These are phyloP conservation scores for Leptobrachium ailaonicum DNA, from an alignment of 2,113 vertebrate genomes.

Conservation along the genomic window DNA sequence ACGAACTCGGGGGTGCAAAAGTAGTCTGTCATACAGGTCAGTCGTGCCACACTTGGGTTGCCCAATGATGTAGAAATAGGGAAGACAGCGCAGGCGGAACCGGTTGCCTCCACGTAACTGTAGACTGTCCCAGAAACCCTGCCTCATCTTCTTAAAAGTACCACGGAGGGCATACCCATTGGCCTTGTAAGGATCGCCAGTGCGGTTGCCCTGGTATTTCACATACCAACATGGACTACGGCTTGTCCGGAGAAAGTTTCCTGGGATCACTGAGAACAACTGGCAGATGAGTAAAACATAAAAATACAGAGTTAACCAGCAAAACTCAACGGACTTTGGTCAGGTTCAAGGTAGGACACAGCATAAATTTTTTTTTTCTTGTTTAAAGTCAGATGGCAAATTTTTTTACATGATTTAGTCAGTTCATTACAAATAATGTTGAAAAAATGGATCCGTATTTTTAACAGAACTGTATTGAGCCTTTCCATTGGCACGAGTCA, in stretches of 20 bases:
- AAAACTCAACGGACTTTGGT: too few species aligned
- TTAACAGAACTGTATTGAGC: too few species aligned
- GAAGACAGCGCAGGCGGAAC: conserved; percentile 87
- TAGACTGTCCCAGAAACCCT: conserved; percentile 77
- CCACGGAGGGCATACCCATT: conserved; percentile 78
- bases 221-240: conserved; percentile 95
- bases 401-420: too few species aligned
- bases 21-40: conserved; percentile 84
- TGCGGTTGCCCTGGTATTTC: conserved; percentile 67
- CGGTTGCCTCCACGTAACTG: conserved; percentile 65
- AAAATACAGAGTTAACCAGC: not conserved
- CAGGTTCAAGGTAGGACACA: too few species aligned
- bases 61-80: conserved; percentile 91
- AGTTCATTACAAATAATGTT: too few species aligned
- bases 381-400: too few species aligned
- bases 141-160: conserved; percentile 75
- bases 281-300: conserved; percentile 61
- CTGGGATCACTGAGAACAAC: conserved; percentile 89
- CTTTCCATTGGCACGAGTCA: too few species aligned
- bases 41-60: conserved; percentile 96
- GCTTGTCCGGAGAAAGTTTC: conserved; percentile 76
- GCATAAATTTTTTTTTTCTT: too few species aligned
- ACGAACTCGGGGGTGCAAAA: conserved; percentile 82
- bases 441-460: too few species aligned
- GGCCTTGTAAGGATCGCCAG: conserved; percentile 74